These are phyloP conservation scores for Pachydiplax longipennis DNA, from an alignment of 2,888 invertebrate species.

Conservation along the genomic window DNA sequence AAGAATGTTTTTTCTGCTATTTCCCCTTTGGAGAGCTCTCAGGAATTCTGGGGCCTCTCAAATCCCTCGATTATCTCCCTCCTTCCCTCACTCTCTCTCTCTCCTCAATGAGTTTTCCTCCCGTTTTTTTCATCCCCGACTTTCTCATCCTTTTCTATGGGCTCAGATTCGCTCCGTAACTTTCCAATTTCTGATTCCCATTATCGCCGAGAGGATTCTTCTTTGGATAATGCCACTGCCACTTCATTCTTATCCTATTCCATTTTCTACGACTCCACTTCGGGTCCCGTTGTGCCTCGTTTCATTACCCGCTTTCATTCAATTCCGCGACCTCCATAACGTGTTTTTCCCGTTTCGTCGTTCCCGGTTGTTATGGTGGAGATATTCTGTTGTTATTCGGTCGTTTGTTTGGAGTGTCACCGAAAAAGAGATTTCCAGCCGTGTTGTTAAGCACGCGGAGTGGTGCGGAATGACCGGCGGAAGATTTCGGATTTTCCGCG, in stretches of 20 bases:
- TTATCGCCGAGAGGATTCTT: not conserved
- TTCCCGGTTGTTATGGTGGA: no score
- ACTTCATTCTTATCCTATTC: not conserved
- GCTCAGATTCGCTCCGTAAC: conserved; percentile 13
- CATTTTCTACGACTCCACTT: not conserved
- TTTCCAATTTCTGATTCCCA: conserved; percentile 1
- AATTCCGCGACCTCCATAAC: not conserved
- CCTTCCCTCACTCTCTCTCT: not conserved
- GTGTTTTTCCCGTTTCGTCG: no score
- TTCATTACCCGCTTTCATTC: not conserved
- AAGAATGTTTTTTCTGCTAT: not conserved
- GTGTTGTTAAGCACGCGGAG: no score
- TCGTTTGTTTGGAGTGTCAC: no score
- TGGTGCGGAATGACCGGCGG: no score
- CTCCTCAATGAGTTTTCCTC: no score
- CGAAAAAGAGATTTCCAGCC: no score
- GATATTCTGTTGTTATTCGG: no score
- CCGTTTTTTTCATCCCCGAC: not conserved
- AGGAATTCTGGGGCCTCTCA: no score
- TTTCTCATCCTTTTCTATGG: not conserved
- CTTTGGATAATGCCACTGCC: not conserved
- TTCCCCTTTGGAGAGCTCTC: no score
- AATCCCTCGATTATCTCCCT: not conserved
- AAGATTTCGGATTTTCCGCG: no score
- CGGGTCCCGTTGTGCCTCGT: not conserved